phyloP scores from a whole-genome alignment of 2,113 vertebrate genomes.

The Gallinago jamesoni region DNA sequence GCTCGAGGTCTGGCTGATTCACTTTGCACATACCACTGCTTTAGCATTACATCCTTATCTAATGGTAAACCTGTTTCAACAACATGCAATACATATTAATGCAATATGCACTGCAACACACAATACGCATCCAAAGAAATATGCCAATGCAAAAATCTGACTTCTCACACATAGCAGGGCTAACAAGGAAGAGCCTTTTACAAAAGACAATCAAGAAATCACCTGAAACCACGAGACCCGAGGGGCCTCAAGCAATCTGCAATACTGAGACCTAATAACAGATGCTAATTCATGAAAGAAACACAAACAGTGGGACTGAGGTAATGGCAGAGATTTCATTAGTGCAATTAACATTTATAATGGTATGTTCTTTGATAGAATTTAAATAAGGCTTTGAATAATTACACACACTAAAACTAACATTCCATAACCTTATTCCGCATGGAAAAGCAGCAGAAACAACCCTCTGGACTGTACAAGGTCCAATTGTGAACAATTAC shows the following conservation, averaged over 20 bases:
- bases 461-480: conserved; percentile 52
- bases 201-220: conserved; percentile 50
- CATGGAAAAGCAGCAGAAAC: conserved; percentile 70
- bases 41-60: conserved; percentile 61
- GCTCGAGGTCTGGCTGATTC: conserved; percentile 47
- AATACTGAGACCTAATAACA: background rate
- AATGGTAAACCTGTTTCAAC: conserved; percentile 56
- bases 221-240: conserved; percentile 8
- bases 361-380: conserved; percentile 78
- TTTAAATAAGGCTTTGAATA: conserved; percentile 84
- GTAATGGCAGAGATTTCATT: conserved; percentile 74
- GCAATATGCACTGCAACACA: conserved; percentile 68
- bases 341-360: conserved; percentile 82
- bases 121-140: conserved; percentile 52
- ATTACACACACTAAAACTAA: conserved; percentile 76
- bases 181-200: conserved; percentile 48
- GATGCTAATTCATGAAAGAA: conserved; percentile 49
- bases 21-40: conserved; percentile 68
- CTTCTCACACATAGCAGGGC: conserved; percentile 38
- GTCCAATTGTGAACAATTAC: conserved; percentile 71
- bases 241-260: conserved; percentile 1
- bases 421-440: conserved; percentile 72
- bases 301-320: conserved; percentile 55
- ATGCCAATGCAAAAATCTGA: conserved; percentile 50
- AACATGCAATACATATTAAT: conserved; percentile 71